A percentile compares a stretch with the other conserved stretches of the same genome.
phyloP scores from a whole-genome alignment of 2,797 vertebrate genomes.

The Poeciliopsis presidionis region DNA sequence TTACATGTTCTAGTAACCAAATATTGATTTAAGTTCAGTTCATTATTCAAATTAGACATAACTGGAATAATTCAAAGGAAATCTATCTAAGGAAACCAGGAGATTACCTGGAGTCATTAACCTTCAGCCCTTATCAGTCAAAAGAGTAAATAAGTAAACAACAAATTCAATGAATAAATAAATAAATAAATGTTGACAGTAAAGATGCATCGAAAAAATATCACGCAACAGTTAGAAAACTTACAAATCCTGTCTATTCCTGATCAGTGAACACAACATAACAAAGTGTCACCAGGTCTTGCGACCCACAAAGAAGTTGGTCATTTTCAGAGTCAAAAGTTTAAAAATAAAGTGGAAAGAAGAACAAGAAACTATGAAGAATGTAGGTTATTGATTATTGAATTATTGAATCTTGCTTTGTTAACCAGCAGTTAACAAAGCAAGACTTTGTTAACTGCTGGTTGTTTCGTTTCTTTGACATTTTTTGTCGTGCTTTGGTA shows the following conservation, averaged over 20 bases:
- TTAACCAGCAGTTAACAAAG: too few relatives aligned
- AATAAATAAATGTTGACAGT: neutral
- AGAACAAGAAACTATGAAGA: neutral
- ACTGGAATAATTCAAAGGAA: too few relatives aligned
- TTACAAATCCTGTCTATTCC: neutral
- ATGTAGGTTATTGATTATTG: neutral
- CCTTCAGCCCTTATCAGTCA: too few relatives aligned
- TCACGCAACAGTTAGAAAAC: neutral
- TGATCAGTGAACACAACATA: neutral
- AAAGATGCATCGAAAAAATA: neutral
- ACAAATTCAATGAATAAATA: neutral
- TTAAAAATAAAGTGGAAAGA: neutral
- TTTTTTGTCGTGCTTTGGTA: neutral
- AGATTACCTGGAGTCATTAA: too few relatives aligned
- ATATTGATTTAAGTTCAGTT: neutral
- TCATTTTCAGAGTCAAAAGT: neutral
- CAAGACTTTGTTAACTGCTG: neutral
- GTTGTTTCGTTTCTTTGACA: neutral
- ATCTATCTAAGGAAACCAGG: too few relatives aligned
- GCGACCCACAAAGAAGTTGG: neutral
- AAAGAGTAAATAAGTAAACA: neutral
- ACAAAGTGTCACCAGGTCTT: neutral
- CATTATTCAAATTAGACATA: too few relatives aligned
- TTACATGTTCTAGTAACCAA: neutral
- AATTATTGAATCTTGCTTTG: too few relatives aligned